Conservation (phyloP, 2,113 vertebrate species). For the Caranx melampygus region DNA sequence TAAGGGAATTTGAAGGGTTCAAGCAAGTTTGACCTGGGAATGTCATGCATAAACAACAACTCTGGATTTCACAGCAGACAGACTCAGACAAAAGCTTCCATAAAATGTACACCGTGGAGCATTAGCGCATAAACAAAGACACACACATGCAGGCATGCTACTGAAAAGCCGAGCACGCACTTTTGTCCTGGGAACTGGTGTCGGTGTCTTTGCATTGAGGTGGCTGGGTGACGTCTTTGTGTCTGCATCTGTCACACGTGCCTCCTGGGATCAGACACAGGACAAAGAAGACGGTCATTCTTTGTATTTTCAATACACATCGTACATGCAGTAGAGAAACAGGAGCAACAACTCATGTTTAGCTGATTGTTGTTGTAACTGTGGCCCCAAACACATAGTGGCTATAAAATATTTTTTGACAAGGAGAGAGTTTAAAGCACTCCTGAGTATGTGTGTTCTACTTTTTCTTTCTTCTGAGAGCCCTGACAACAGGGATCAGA, state of each 20-base stretch:
- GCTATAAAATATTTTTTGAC: neutral
- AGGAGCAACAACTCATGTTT: constrained; percentile 6
- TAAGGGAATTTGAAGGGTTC: constrained; percentile 57
- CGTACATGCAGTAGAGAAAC: neutral
- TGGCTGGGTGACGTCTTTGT: constrained; percentile 37
- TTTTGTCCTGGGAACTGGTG: constrained; percentile 71
- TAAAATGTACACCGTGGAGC: neutral
- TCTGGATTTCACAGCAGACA: constrained; percentile 23
- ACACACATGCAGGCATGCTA: constrained; percentile 26
- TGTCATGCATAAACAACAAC: constrained; percentile 34
- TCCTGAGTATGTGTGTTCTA: neutral
- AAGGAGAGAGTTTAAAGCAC: neutral
- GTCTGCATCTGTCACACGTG: constrained; percentile 25
- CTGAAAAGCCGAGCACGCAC: constrained; percentile 41
- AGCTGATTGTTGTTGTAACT: constrained; percentile 5
- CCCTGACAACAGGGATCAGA: constrained; percentile 22
- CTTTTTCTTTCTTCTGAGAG: constrained; percentile 21
- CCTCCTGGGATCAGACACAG: constrained; percentile 66
- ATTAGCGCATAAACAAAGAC: constrained; percentile 22
- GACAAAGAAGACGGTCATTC: constrained; percentile 23
- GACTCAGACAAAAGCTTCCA: constrained; percentile 17
- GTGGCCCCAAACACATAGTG: neutral
- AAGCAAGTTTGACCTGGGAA: constrained; percentile 36
- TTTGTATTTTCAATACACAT: constrained; percentile 23
- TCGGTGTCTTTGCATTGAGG: constrained; percentile 30